Conservation (phyloP, 2,797 vertebrate genomes). For the Benthosema pterotum region DNA sequence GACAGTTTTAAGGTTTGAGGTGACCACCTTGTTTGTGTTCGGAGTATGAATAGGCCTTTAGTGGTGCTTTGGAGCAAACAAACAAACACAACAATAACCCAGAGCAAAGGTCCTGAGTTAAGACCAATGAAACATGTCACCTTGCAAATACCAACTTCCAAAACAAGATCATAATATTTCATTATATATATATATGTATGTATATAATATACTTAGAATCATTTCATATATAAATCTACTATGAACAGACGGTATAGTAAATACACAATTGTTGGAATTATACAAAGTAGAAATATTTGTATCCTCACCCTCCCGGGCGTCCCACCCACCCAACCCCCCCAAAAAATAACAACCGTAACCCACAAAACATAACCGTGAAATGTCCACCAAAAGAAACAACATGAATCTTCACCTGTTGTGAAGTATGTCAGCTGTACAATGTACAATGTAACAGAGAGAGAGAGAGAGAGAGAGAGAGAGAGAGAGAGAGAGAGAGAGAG, state of each 20-base stretch:
- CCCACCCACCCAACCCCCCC: too few relatives aligned
- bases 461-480: slow-evolving; percentile 30
- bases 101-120: slow-evolving; percentile 33
- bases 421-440: slow-evolving; percentile 71
- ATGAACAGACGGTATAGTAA: slow-evolving; percentile 85
- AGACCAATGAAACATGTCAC: slow-evolving; percentile 63
- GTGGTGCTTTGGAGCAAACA: slow-evolving; percentile 70
- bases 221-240: slow-evolving; percentile 87
- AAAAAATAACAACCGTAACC: slow-evolving; percentile 40
- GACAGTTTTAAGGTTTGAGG: slow-evolving; percentile 38
- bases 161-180: slow-evolving; percentile 77
- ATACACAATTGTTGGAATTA: slow-evolving; percentile 84
- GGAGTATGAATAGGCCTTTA: neutral
- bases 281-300: slow-evolving; percentile 85
- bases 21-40: too few relatives aligned
- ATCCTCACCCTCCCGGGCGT: slow-evolving; percentile 42
- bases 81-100: slow-evolving; percentile 63
- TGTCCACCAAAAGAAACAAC: slow-evolving; percentile 35
- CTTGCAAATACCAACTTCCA: slow-evolving; percentile 72
- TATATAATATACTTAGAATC: slow-evolving; percentile 80
- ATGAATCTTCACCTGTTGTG: slow-evolving; percentile 49
- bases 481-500: slow-evolving; percentile 28
- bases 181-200: slow-evolving; percentile 65
- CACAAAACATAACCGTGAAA: slow-evolving; percentile 40
- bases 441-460: slow-evolving; percentile 57